Conservation (phyloP, 2,797 vertebrate genomes). For the Pseudotriccus pelzelni region DNA sequence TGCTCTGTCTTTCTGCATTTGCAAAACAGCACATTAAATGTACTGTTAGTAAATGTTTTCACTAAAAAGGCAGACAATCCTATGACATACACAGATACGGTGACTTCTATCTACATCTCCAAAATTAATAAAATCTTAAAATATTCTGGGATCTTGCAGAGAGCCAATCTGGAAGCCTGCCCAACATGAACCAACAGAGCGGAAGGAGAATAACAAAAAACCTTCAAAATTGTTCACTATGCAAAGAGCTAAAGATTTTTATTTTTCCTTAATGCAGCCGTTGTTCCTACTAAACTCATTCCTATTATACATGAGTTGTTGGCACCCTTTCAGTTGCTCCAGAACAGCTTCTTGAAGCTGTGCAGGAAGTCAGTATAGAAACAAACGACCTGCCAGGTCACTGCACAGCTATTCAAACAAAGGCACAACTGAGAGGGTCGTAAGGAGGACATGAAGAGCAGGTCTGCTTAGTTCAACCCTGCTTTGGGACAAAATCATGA, state of each 20-base stretch:
- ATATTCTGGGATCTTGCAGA: not conserved
- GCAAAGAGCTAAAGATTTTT: not conserved
- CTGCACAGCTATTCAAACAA: conserved; percentile 25
- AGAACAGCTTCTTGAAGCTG: not conserved
- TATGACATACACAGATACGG: not conserved
- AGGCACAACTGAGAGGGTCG: not conserved
- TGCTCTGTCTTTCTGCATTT: not conserved
- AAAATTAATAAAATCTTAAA: not conserved
- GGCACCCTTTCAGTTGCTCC: not conserved
- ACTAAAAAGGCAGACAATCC: not conserved
- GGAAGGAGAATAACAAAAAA: not conserved
- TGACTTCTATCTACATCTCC: not conserved
- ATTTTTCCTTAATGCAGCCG: not conserved
- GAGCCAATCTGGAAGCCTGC: not conserved
- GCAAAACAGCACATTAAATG: not conserved
- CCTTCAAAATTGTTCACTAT: not conserved
- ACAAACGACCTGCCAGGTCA: not conserved
- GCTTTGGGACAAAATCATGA: not conserved
- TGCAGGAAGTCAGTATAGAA: not conserved
- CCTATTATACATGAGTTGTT: not conserved
- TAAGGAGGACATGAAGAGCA: not conserved
- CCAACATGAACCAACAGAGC: not conserved
- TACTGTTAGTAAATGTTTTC: not conserved
- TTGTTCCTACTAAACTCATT: not conserved
- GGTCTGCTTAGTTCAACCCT: not conserved